Conservation (phyloP, 1,140 invertebrate species). For the Anastatus disparis region DNA sequence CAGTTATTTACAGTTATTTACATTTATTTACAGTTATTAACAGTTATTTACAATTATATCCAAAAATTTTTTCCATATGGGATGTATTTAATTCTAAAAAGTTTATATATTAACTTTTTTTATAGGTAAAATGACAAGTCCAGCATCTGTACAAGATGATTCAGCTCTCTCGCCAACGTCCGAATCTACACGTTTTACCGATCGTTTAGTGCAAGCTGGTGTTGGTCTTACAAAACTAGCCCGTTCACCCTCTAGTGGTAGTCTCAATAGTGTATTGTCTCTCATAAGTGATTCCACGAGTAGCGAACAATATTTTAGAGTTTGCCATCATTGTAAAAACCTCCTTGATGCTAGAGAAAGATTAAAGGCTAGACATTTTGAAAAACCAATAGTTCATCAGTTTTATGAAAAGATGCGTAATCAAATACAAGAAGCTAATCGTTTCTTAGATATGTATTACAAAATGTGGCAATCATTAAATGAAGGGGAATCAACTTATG, state of each 20-base stretch:
- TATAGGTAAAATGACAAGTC: slow-evolving; percentile 72
- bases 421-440: slow-evolving; percentile 80
- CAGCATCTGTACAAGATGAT: slow-evolving; percentile 62
- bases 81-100: too few relatives aligned
- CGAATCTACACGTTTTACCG: slow-evolving; percentile 56
- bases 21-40: too few relatives aligned
- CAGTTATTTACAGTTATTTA: too few relatives aligned
- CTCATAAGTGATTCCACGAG: slow-evolving; percentile 65
- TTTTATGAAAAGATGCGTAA: slow-evolving; percentile 85
- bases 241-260: slow-evolving; percentile 63
- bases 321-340: slow-evolving; percentile 86
- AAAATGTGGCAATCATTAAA: slow-evolving; percentile 85
- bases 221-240: slow-evolving; percentile 61
- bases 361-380: slow-evolving; percentile 82
- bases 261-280: slow-evolving; percentile 67
- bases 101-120: slow-evolving; percentile 25
- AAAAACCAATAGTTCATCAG: slow-evolving; percentile 81
- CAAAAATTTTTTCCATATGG: too few relatives aligned
- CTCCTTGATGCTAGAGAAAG: slow-evolving; percentile 84
- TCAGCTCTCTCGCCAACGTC: slow-evolving; percentile 56
- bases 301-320: slow-evolving; percentile 76
- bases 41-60: too few relatives aligned
- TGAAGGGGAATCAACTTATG: slow-evolving; percentile 88
- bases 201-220: slow-evolving; percentile 69
- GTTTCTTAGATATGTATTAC: slow-evolving; percentile 82